A percentile compares a stretch with the other conserved stretches of the same genome.
phyloP scores from a whole-genome alignment of 2,888 invertebrate genomes.

The Catocala fraxini region DNA sequence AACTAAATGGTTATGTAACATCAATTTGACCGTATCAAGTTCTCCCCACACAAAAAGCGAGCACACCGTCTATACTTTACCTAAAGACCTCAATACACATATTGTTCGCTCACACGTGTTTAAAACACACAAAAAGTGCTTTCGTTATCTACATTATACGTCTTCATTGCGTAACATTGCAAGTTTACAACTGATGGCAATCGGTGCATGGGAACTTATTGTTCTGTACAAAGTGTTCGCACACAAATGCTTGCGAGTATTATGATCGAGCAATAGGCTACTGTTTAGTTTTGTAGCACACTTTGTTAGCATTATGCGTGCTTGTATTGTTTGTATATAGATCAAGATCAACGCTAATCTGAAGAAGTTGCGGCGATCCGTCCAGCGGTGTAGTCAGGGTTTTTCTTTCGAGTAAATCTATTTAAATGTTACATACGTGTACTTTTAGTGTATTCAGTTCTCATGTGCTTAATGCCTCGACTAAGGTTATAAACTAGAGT shows the following conservation, averaged over 20 bases:
- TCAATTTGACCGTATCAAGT: constrained; percentile 13
- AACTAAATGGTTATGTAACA: constrained; percentile 2
- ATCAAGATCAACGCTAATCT: constrained; percentile 5
- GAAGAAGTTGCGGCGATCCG: neutral
- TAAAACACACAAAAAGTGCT: constrained; percentile 75
- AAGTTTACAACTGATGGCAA: constrained; percentile 80
- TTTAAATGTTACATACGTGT: too few relatives aligned
- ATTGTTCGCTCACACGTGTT: constrained; percentile 79
- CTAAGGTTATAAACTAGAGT: too few relatives aligned
- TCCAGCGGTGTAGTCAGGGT: neutral
- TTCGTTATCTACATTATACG: constrained; percentile 77
- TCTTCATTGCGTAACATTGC: constrained; percentile 81
- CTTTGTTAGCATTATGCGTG: constrained; percentile 28
- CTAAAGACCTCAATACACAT: constrained; percentile 72
- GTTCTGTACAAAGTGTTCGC: constrained; percentile 71
- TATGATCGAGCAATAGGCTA: constrained; percentile 72
- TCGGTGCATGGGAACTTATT: constrained; percentile 81
- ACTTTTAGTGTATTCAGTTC: too few relatives aligned
- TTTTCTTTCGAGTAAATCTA: too few relatives aligned
- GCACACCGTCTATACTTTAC: constrained; percentile 48
- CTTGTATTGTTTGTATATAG: constrained; percentile 13
- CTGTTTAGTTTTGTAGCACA: constrained; percentile 44
- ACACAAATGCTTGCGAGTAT: constrained; percentile 75
- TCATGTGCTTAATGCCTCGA: too few relatives aligned
- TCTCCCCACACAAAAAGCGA: constrained; percentile 17